These are phyloP conservation scores for Malurus alboscapulatus DNA, from an alignment of 2,113 vertebrate species.

Conservation along the genomic window DNA sequence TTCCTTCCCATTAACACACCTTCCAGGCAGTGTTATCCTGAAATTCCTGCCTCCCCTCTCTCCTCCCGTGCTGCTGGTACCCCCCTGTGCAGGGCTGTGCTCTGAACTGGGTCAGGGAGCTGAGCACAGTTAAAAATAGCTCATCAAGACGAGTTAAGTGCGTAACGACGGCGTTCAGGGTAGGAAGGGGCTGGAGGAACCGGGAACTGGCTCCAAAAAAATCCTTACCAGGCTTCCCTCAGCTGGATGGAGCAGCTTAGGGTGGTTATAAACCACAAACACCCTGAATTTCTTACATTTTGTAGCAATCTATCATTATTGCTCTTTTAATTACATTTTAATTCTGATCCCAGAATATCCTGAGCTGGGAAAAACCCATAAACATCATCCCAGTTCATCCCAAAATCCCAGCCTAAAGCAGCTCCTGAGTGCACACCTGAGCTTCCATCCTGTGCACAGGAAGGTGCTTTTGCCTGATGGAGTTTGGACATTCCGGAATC, in stretches of 20 bases:
- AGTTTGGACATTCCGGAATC: not conserved
- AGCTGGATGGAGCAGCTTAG: not conserved
- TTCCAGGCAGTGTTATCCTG: too few species aligned
- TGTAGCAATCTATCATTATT: accelerated
- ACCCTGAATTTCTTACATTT: not conserved
- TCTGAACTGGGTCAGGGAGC: slow-evolving; percentile 55
- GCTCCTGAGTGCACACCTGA: not conserved
- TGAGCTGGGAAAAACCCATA: not conserved
- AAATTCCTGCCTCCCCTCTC: too few species aligned
- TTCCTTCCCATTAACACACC: too few species aligned
- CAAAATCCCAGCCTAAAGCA: not conserved
- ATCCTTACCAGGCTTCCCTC: not conserved
- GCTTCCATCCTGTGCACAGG: not conserved
- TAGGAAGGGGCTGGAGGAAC: not conserved
- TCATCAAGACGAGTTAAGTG: not conserved
- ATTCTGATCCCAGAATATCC: not conserved
- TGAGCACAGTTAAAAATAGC: slow-evolving; percentile 41
- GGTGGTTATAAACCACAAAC: not conserved
- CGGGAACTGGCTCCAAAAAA: not conserved
- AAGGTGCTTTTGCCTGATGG: not conserved
- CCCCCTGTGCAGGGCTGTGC: not conserved
- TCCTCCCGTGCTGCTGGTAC: not conserved
- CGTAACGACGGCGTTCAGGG: not conserved
- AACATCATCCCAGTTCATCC: not conserved
- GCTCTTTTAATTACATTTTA: not conserved